Evolutionary conservation across 2,888 invertebrate genomes (phyloP), one percentile per base, ranked within the genome.

Genomic region (Bellardia bayeri): DNA sequence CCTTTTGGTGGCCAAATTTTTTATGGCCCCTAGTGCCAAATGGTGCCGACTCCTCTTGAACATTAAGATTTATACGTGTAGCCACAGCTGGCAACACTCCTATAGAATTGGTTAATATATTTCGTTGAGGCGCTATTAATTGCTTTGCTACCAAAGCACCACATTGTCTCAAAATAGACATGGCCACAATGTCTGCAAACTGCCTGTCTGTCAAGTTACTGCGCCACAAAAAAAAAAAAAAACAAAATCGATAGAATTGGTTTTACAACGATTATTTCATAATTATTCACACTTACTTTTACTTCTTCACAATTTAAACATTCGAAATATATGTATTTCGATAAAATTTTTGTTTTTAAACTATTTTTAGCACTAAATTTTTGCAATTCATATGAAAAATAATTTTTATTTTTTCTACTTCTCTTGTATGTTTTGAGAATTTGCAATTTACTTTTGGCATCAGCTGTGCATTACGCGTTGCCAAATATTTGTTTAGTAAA

Each of bases 1-100:
- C 93, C 5, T 92, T 91, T 90, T 94, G 94, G 89, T 95, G 95
- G 0, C 95, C 95, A 91, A 95, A 95, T 88, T 95, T 94, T 90
- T 95, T 95, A 90, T 94, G 94, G 13, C 93, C 91, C n/a, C 95
- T 91, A 2, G 81, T 69, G 42, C 88, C 87, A n/a, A 80, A 72
- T 7, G 74, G 58, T 4, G 49, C 81, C 16, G 33, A 54, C 1
- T 45, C 58, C 2, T 61, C 68, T 37, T 74, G 61, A 23, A 71
- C 78, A 56, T 78, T 72, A 3, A 75, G 23, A 54, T 45, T 74
- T 0, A 37, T 64, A 2, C 79, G 30, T 49, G 74, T 71, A 6
- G 82, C 33, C 2, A 56, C 33, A 0, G 56, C 16, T 0, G 74
- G 56, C 9, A 86, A 61, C 11, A 68, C 66, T 7, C 87, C 66